These are phyloP conservation scores for Tetragonula carbonaria DNA, from an alignment of 2,888 invertebrate species.

Conservation along the genomic window DNA sequence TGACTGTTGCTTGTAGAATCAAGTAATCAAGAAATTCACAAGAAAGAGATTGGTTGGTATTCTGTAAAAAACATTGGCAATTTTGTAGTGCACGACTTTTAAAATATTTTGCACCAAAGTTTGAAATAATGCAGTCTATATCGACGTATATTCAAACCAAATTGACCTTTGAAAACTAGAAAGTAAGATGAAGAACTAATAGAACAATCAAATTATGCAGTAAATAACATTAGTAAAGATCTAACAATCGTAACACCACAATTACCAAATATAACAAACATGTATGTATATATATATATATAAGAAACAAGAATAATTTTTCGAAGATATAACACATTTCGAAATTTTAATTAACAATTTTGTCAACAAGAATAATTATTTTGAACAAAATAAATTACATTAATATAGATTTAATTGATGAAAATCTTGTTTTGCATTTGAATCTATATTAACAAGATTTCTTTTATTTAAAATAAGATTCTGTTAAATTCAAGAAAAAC, in stretches of 20 bases:
- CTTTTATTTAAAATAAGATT: background rate
- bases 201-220: background rate
- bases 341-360: constrained; percentile 28
- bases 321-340: background rate
- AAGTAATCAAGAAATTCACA: constrained; percentile 12
- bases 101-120: background rate
- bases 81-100: constrained; percentile 4
- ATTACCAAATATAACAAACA: constrained; percentile 28
- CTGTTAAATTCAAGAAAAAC: background rate
- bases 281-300: background rate
- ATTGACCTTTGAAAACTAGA: constrained; percentile 27
- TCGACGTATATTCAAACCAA: constrained; percentile 15
- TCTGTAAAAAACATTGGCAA: constrained; percentile 10
- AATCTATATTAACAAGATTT: background rate
- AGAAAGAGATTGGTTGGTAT: constrained; percentile 11
- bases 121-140: background rate
- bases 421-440: background rate
- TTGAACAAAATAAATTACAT: constrained; percentile 15
- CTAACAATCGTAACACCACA: background rate
- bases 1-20: constrained; percentile 24
- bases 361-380: background rate
- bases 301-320: constrained; percentile 5
- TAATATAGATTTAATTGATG: background rate
- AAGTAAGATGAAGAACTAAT: background rate
- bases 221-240: background rate